Conservation (phyloP, 2,797 vertebrate species). For the Neosilurus mollespiculum region DNA sequence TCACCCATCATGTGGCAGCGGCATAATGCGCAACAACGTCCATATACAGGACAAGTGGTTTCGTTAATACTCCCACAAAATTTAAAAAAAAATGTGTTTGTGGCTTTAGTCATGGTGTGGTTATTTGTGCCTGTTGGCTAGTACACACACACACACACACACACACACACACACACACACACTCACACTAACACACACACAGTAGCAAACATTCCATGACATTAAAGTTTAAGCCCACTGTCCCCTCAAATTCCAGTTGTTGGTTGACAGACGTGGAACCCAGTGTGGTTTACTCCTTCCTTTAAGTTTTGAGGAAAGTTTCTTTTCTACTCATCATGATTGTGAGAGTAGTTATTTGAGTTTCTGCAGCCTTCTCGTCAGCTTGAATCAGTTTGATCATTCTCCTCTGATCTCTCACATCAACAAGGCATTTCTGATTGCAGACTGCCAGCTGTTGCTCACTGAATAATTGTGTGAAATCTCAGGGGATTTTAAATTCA, state of each 20-base stretch:
- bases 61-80: not conserved
- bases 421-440: not conserved
- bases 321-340: not conserved
- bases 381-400: not conserved
- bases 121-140: not conserved
- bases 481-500: not conserved
- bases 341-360: not conserved
- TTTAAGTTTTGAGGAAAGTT: too few species aligned
- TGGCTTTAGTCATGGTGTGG: not conserved
- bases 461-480: not conserved
- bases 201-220: not conserved
- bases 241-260: not conserved
- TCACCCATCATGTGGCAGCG: not conserved
- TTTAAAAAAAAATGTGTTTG: not conserved
- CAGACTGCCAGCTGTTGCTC: not conserved
- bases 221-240: not conserved
- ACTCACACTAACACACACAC: not conserved
- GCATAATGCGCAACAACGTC: not conserved
- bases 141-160: not conserved
- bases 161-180: not conserved
- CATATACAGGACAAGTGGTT: not conserved
- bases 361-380: not conserved
- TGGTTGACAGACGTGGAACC: not conserved
- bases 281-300: not conserved
- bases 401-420: not conserved